Percentiles rank a stretch among this genome's conserved stretches.
Conservation (phyloP, 2,113 vertebrate species). For the Vombatus ursinus region DNA sequence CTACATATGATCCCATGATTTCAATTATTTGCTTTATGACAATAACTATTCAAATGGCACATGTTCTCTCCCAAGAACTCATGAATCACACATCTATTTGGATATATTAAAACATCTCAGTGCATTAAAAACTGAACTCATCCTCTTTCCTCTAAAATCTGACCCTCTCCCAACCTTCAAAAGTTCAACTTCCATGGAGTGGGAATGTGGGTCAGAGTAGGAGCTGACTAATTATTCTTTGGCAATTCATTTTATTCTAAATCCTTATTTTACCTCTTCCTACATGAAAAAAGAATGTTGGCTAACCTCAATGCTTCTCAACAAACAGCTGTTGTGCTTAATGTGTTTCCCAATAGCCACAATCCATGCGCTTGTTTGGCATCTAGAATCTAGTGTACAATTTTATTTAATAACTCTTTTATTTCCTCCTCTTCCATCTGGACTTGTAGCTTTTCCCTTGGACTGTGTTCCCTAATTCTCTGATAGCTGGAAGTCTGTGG, state of each 20-base stretch:
- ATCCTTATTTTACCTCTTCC: constrained; percentile 68
- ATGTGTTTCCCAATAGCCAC: constrained; percentile 45
- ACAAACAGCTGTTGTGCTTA: constrained; percentile 59
- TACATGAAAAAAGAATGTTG: constrained; percentile 48
- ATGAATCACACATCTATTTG: background rate
- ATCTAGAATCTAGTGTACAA: constrained; percentile 31
- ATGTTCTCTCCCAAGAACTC: background rate
- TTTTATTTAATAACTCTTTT: background rate
- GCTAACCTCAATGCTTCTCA: constrained; percentile 59
- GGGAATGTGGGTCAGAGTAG: background rate
- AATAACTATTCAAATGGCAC: background rate
- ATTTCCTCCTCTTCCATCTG: background rate
- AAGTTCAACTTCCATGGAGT: background rate
- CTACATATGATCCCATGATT: background rate
- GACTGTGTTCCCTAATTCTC: constrained; percentile 37
- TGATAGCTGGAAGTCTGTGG: constrained; percentile 1
- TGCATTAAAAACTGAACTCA: background rate
- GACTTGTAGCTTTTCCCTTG: background rate
- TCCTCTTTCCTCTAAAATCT: background rate
- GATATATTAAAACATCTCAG: background rate
- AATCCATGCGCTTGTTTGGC: background rate
- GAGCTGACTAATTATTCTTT: constrained; percentile 59
- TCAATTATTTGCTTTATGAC: background rate
- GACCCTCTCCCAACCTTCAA: background rate
- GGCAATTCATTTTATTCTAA: constrained; percentile 58